phyloP scores from a whole-genome alignment of 2,113 vertebrate species.

The Hyaena hyaena region DNA sequence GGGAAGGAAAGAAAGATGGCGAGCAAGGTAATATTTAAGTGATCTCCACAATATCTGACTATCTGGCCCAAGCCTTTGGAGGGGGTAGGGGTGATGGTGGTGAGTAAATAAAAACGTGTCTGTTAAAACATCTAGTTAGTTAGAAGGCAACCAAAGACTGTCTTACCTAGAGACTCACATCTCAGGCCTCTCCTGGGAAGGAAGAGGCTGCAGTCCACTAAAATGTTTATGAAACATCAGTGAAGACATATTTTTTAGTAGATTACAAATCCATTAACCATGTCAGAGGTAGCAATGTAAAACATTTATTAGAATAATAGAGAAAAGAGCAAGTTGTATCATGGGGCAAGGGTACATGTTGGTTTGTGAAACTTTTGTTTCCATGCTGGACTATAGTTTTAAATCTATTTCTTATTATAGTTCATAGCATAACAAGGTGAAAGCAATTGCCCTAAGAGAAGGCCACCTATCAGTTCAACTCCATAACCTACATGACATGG shows the following conservation, averaged over 20 bases:
- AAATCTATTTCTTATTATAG: background rate
- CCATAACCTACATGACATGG: background rate
- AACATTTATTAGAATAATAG: background rate
- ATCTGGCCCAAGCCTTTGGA: background rate
- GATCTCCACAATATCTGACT: background rate
- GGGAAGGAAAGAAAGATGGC: background rate
- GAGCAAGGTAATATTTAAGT: background rate
- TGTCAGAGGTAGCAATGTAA: background rate
- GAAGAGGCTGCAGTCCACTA: background rate
- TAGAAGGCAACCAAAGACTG: background rate
- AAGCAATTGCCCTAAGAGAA: background rate
- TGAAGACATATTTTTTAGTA: background rate
- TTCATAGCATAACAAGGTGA: background rate
- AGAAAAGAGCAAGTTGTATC: background rate
- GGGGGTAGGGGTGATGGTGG: fast-evolving
- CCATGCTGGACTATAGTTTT: background rate
- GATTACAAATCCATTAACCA: background rate
- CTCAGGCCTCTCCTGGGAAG: background rate
- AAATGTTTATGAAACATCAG: background rate
- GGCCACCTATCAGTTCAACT: background rate
- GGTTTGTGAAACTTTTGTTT: background rate
- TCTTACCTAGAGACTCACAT: background rate
- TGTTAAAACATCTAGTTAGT: background rate
- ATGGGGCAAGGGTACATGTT: background rate
- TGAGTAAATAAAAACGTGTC: background rate